Evolutionary conservation across 2,113 vertebrate genomes (phyloP).

Genomic region (Sinosuthora webbiana): DNA sequence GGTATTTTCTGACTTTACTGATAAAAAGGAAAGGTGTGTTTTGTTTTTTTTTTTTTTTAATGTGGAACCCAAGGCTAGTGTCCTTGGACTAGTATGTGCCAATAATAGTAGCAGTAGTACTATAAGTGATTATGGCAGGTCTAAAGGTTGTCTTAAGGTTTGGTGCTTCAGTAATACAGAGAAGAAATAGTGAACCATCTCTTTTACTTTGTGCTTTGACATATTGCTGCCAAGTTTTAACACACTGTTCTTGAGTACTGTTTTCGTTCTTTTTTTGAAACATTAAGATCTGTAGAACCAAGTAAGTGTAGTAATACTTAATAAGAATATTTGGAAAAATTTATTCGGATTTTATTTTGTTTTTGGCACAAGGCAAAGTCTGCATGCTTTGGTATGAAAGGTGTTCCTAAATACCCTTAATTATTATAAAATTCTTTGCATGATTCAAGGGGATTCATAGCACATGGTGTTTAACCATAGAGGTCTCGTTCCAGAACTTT

Average conservation of each 20-base stretch:
- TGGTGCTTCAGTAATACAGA: not conserved
- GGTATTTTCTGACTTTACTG: not conserved
- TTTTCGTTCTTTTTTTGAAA: not conserved
- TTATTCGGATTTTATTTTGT: not conserved
- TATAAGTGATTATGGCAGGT: not conserved
- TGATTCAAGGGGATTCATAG: not conserved
- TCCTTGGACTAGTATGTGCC: not conserved
- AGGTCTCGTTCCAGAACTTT: not conserved
- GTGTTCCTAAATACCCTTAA: not conserved
- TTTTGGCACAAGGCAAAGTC: not conserved
- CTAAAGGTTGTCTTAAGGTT: not conserved
- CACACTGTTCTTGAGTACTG: not conserved
- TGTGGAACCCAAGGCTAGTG: not conserved
- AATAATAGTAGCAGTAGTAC: not conserved
- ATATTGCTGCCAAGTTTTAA: not conserved
- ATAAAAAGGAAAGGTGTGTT: not conserved
- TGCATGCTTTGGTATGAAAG: not conserved
- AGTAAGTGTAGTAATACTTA: not conserved
- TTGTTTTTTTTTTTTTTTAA: not conserved
- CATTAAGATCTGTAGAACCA: not conserved
- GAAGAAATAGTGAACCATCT: not conserved
- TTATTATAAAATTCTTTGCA: not conserved
- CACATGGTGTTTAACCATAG: not conserved
- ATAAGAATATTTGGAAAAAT: not conserved
- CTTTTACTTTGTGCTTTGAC: not conserved